Evolutionary conservation across 2,888 invertebrate genomes (phyloP), one percentile per base, ranked within the genome.

Genomic region (Molanna angustata): DNA sequence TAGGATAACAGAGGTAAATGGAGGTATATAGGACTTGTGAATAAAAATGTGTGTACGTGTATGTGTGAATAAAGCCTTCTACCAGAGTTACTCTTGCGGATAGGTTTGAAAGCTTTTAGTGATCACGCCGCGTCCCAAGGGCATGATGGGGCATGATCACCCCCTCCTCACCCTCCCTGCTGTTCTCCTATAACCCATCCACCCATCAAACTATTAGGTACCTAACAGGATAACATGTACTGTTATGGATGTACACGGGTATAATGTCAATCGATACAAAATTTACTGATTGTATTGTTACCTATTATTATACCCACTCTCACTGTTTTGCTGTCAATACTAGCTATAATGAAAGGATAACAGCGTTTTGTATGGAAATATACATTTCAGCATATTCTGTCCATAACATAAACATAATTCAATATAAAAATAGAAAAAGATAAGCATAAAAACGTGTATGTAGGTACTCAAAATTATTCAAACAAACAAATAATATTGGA

Each of bases 41-140:
- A 18, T 49, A 44, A 20, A 13, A 39, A 21, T 42, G 50, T 37
- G 14, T 13, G 27, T 39, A 33, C 7, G 22, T n/a, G 19, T 13
- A 16, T 22, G 17, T 45, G 27, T 18, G 18, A 13, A 21, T 41
- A 17, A 41, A 41, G 49, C 27, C 32, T 49, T 49, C 52, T 48
- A 37, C 39, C 52, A 43, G 48, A 48, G 52, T 49, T 49, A 56
- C 49, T 56, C 52, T 52, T 49, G 57, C 54, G 57, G 50, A 57
- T 57, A 54, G 58, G 52, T 58, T 46, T 58, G 58, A 58, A 58
- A 58, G 58, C 58, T 58, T 58, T 58, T 58, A 58, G 58, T 58
- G 58, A 58, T 58, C 58, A 58, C 58, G 42, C 49, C 45, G 49
- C 19, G 56, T 58, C 58, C 58, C 58, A 51, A 49, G 58, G 58